Conservation (phyloP, 2,113 vertebrate species). For the Myxocyprinus asiaticus region DNA sequence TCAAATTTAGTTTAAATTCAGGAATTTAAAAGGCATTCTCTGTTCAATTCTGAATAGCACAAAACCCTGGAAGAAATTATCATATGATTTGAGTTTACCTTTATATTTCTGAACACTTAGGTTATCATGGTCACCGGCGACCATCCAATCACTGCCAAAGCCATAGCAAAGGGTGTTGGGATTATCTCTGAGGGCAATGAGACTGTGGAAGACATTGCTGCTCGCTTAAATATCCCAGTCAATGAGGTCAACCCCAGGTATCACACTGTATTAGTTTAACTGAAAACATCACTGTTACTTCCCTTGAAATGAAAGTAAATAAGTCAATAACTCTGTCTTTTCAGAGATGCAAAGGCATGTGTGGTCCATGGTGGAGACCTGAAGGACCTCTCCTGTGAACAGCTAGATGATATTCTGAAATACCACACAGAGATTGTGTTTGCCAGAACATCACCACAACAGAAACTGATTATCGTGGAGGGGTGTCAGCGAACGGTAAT, state of each 20-base stretch:
- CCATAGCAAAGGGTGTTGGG: constrained; percentile 58
- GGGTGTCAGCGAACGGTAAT: constrained; percentile 56
- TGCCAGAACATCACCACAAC: constrained; percentile 56
- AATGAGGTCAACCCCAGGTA: constrained; percentile 58
- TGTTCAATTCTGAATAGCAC: too few species aligned
- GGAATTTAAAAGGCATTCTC: too few species aligned
- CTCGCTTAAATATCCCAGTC: constrained; percentile 55
- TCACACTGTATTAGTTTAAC: background rate
- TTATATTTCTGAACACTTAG: constrained; percentile 16
- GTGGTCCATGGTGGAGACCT: constrained; percentile 56
- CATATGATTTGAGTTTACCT: background rate
- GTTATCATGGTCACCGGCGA: constrained; percentile 60
- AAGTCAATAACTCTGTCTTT: constrained; percentile 3
- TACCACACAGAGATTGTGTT: constrained; percentile 59
- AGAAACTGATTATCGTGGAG: constrained; percentile 59
- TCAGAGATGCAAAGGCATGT: constrained; percentile 57
- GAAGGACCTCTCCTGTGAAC: constrained; percentile 49
- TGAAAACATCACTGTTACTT: background rate
- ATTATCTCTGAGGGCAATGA: constrained; percentile 59
- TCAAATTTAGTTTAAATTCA: too few species aligned
- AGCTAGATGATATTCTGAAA: constrained; percentile 55
- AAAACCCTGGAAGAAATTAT: background rate
- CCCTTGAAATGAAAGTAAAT: background rate
- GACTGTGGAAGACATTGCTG: constrained; percentile 57
- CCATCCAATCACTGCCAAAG: constrained; percentile 58